Base-by-base conservation (phyloP, 2,113 vertebrate genomes). In the Oreochromis spilurus region DNA sequence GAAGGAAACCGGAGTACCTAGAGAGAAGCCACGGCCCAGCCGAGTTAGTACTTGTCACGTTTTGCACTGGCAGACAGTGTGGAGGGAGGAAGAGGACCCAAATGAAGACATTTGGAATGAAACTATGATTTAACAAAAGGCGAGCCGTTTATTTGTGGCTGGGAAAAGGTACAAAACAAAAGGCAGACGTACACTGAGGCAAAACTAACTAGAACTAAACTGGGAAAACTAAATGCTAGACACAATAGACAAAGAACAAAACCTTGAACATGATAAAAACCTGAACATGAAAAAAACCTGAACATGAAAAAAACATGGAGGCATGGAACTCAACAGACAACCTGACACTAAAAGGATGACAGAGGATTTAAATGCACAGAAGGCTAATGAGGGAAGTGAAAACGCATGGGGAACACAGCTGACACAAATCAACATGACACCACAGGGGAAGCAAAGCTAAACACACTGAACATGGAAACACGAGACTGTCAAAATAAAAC, bases 91-190 rank as follows among this genome's bases (percentile, higher is more conserved):
- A 34, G 57, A 6, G 9, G 29, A 17, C 14, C 26, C 57, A 17
- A 60, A 58, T 29, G 13, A 9, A 17, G 3, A 31, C 14, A 60
- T 31, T 31, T 31, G 29, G 57, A 60, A 34, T 9, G 0, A 62
- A 62, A 34, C 58, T 62, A 62, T 62, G 26, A 62, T 62, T 62
- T 62, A 62, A 62, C 58, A 62, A 62, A 19, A 34, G 58, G 29
- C 2, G 16, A 60, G 58, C 9, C 1, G 0, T 60, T 60, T 60
- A 60, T 0, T 34, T 60, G 8, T 34, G 57, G 16, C 58, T 60
- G 58, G 29, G 29, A 60, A 60, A 34, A 29, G 24, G 13, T 57
- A 14, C 13, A 57, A 16, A 57, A 57, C 21, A 57, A 57, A 57
- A 60, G 0, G 9, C 57, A 60, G 29, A 34, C 34, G 29, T 9